Percentiles rank a stretch among this genome's conserved stretches.
These are phyloP conservation scores for Diplolepis rosae DNA, from an alignment of 2,888 invertebrate genomes.

Conservation along the genomic window DNA sequence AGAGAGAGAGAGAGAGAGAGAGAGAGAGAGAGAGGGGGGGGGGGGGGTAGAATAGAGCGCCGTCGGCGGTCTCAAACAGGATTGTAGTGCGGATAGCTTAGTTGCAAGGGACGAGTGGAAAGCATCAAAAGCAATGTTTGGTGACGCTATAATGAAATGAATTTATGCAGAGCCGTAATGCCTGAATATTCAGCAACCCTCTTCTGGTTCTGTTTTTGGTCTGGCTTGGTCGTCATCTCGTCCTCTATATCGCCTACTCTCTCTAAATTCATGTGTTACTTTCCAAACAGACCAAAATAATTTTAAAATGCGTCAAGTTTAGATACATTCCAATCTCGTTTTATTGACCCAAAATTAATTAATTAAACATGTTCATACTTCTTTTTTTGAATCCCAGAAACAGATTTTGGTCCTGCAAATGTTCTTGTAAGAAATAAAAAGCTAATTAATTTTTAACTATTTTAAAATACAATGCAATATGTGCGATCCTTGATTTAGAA, in stretches of 20 bases:
- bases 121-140: constrained; percentile 78
- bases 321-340: neutral
- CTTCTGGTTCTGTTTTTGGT: constrained; percentile 70
- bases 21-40: too few relatives aligned
- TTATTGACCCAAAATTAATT: neutral
- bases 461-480: too few relatives aligned
- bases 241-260: constrained; percentile 30
- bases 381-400: neutral
- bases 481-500: too few relatives aligned
- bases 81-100: constrained; percentile 50
- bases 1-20: too few relatives aligned
- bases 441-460: too few relatives aligned
- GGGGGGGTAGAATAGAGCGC: constrained; percentile 43
- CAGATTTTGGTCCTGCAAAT: too few relatives aligned
- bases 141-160: constrained; percentile 79
- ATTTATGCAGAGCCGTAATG: constrained; percentile 81
- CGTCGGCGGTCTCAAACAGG: constrained; percentile 49
- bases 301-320: neutral
- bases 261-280: constrained; percentile 15
- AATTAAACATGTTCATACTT: neutral
- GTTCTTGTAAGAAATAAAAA: too few relatives aligned
- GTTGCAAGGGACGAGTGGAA: constrained; percentile 61
- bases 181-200: constrained; percentile 74
- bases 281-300: constrained; percentile 3
- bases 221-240: constrained; percentile 59